These are phyloP conservation scores for Bombus pascuorum DNA, from an alignment of 1,140 invertebrate species.

Conservation along the genomic window DNA sequence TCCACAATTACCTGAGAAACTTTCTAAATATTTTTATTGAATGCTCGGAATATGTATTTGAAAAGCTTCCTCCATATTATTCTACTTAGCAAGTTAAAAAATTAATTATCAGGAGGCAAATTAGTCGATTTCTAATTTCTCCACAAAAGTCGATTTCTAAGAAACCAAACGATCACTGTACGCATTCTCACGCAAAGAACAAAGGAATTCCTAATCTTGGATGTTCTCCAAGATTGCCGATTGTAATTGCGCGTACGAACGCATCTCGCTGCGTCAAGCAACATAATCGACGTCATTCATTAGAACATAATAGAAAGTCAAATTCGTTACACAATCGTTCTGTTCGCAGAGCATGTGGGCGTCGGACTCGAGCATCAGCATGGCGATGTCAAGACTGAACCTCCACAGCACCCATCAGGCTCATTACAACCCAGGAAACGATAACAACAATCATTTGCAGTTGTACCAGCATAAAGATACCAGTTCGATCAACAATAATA, in stretches of 20 bases:
- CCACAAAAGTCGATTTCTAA: background rate
- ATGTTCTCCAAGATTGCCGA: background rate
- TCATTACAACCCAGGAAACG: slow-evolving; percentile 59
- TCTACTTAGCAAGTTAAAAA: background rate
- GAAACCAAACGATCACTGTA: background rate
- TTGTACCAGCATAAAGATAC: slow-evolving; percentile 47
- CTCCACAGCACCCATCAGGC: slow-evolving; percentile 68
- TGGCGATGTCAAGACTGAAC: slow-evolving; percentile 78
- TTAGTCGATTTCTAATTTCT: background rate
- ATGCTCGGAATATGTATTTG: background rate
- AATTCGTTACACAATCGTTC: slow-evolving; percentile 56
- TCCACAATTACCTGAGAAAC: background rate
- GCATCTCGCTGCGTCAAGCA: slow-evolving; percentile 28
- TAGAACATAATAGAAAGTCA: slow-evolving; percentile 66
- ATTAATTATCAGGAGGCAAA: background rate
- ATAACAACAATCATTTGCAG: slow-evolving; percentile 61
- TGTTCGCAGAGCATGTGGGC: slow-evolving; percentile 80
- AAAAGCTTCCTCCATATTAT: background rate
- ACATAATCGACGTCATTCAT: slow-evolving; percentile 57
- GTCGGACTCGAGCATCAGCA: slow-evolving; percentile 80
- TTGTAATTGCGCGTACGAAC: slow-evolving; percentile 46
- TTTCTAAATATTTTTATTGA: background rate
- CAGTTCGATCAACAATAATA: slow-evolving; percentile 61
- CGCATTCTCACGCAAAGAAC: slow-evolving; percentile 9
- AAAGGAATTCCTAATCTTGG: slow-evolving; percentile 34